These are phyloP conservation scores for Pampusana beccarii DNA, from an alignment of 2,113 vertebrate genomes.

Conservation along the genomic window DNA sequence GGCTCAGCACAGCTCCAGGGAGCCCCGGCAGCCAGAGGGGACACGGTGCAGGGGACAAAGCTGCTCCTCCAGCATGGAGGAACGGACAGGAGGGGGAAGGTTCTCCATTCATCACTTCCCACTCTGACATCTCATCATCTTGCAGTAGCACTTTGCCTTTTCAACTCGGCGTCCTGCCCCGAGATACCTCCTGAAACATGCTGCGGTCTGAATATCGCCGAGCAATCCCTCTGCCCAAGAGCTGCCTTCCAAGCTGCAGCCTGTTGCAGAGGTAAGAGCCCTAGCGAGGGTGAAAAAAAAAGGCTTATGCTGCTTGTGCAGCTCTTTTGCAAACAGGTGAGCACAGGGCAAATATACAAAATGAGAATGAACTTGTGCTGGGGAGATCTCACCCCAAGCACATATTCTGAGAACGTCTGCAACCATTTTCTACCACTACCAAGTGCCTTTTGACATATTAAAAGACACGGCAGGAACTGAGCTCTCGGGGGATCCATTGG, in stretches of 20 bases:
- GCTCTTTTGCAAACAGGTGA: neutral
- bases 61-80: neutral
- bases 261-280: neutral
- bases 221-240: neutral
- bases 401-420: neutral
- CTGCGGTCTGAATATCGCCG: rapidly evolving
- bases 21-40: neutral
- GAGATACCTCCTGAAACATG: neutral
- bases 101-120: neutral
- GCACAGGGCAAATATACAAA: neutral
- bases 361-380: neutral
- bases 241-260: neutral
- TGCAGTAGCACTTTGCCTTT: neutral
- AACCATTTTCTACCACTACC: neutral
- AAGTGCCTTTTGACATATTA: slow-evolving; percentile 46
- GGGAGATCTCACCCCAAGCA: neutral
- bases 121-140: neutral
- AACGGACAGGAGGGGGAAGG: neutral
- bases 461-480: slow-evolving; percentile 44
- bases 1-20: neutral
- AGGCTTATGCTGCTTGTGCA: neutral
- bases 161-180: neutral
- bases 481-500: slow-evolving; percentile 30
- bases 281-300: neutral
- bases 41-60: neutral